Conservation (phyloP, 2,888 invertebrate species). For the Caradrina kadenii region DNA sequence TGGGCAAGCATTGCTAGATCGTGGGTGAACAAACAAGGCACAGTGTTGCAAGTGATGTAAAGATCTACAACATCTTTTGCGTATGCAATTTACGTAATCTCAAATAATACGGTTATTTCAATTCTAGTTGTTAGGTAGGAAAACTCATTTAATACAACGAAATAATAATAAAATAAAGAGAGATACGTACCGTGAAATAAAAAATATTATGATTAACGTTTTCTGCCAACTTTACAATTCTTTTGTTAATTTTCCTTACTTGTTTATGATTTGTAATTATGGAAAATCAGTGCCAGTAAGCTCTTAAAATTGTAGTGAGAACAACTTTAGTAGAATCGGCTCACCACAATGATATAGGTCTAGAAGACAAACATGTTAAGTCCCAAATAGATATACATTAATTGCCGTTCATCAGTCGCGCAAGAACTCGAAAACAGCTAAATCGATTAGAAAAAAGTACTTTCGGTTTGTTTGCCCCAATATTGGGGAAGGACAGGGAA, state of each 20-base stretch:
- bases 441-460: too few relatives aligned
- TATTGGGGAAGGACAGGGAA: too few relatives aligned
- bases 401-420: too few relatives aligned
- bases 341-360: neutral
- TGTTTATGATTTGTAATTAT: constrained; percentile 1
- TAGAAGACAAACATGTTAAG: constrained; percentile 6
- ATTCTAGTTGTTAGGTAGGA: neutral
- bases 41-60: constrained; percentile 1
- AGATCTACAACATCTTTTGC: neutral
- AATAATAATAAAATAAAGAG: neutral
- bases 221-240: neutral
- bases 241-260: constrained; percentile 1
- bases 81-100: constrained; percentile 10
- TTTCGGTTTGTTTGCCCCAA: too few relatives aligned
- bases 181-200: neutral
- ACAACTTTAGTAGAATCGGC: neutral
- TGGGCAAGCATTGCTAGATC: constrained; percentile 16
- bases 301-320: neutral
- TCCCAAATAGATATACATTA: neutral
- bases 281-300: constrained; percentile 8
- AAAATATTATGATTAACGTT: neutral
- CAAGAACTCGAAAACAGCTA: too few relatives aligned
- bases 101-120: neutral
- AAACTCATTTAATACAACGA: neutral
- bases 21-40: constrained; percentile 5